Conservation (phyloP, 2,797 vertebrate species). For the Rhinoraja longicauda region DNA sequence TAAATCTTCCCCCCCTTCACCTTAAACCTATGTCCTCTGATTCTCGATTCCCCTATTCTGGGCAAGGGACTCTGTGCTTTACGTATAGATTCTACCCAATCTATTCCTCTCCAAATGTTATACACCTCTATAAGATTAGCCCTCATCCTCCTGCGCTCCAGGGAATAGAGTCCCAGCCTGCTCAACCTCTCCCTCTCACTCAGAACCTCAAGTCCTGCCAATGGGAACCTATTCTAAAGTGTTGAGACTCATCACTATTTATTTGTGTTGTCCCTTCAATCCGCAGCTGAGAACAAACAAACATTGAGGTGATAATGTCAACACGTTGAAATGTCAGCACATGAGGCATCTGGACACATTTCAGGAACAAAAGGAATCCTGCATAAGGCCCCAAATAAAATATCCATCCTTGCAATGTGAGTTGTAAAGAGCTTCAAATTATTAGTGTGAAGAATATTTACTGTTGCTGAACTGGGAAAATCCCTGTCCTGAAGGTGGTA, state of each 20-base stretch:
- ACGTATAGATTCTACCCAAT: too few relatives aligned
- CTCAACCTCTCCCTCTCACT: too few relatives aligned
- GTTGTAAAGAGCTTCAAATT: neutral
- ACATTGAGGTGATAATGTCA: neutral
- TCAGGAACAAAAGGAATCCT: neutral
- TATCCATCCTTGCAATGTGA: neutral
- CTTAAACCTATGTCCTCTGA: too few relatives aligned
- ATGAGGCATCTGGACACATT: neutral
- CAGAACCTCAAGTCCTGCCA: too few relatives aligned
- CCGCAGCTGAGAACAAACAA: neutral
- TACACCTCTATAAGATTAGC: too few relatives aligned
- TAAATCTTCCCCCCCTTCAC: too few relatives aligned
- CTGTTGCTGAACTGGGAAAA: neutral
- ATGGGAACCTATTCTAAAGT: too few relatives aligned
- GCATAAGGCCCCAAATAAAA: neutral
- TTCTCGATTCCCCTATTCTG: too few relatives aligned
- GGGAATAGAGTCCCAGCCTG: too few relatives aligned
- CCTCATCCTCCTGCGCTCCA: too few relatives aligned
- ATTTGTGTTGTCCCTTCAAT: neutral
- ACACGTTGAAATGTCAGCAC: neutral
- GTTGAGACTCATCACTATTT: neutral
- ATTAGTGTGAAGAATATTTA: neutral
- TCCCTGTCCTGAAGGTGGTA: neutral
- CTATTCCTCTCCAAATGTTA: too few relatives aligned
- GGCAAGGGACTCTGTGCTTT: too few relatives aligned